Conservation (phyloP, 1,140 invertebrate species). For the Leptopilina clavipes region DNA sequence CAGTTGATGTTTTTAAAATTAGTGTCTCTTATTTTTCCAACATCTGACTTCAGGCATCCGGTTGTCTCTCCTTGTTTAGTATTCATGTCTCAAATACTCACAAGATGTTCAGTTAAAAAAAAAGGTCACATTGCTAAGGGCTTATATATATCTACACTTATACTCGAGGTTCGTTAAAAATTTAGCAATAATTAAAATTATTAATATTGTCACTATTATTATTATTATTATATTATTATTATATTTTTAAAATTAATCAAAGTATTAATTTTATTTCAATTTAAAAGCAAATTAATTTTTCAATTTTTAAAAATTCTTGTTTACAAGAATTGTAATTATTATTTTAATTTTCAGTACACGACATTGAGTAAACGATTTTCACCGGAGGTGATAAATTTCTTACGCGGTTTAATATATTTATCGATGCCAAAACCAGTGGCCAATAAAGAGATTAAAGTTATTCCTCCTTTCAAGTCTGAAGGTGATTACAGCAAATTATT, state of each 20-base stretch:
- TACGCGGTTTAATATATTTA: slow-evolving; percentile 82
- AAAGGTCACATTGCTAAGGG: slow-evolving; percentile 84
- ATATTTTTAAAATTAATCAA: background rate
- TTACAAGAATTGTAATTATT: no score
- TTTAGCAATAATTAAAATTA: slow-evolving; percentile 49
- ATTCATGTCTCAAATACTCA: slow-evolving; percentile 89
- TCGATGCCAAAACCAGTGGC: slow-evolving; percentile 76
- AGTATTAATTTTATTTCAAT: background rate
- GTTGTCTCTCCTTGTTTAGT: slow-evolving; percentile 88
- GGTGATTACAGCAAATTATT: slow-evolving; percentile 75
- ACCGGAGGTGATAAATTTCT: slow-evolving; percentile 86
- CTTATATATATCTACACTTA: slow-evolving; percentile 84
- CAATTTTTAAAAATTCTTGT: background rate
- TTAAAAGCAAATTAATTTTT: background rate
- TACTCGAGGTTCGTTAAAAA: slow-evolving; percentile 80
- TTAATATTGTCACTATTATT: no score
- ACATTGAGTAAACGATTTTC: slow-evolving; percentile 86
- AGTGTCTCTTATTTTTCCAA: slow-evolving; percentile 85
- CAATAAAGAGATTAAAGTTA: slow-evolving; percentile 75
- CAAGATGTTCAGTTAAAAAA: slow-evolving; percentile 77
- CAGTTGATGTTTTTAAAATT: slow-evolving; percentile 88
- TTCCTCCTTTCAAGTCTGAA: slow-evolving; percentile 80
- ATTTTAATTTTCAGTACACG: slow-evolving; percentile 79
- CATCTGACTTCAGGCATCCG: slow-evolving; percentile 91
- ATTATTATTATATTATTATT: background rate